phyloP scores from a whole-genome alignment of 2,797 vertebrate species.

The Cirrhinus molitorella region DNA sequence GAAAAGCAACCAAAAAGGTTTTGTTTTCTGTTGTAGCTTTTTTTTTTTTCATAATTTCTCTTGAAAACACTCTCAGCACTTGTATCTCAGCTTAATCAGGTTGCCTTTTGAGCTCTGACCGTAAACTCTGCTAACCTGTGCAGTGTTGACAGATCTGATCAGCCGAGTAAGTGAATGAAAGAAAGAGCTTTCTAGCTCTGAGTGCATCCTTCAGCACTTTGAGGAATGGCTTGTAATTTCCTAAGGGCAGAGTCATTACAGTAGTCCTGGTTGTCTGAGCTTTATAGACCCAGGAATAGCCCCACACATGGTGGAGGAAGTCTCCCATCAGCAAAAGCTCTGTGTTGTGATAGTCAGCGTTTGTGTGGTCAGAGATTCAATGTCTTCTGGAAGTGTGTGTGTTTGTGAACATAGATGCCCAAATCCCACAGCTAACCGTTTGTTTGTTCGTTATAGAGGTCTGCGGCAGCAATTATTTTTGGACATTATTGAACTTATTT shows the following conservation, averaged over 20 bases:
- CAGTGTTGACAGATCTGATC: slow-evolving; percentile 1
- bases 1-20: neutral
- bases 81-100: neutral
- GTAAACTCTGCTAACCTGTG: neutral
- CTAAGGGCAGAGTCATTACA: slow-evolving; percentile 33
- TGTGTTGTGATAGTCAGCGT: slow-evolving; percentile 38
- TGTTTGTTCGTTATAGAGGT: neutral
- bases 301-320: slow-evolving; percentile 11
- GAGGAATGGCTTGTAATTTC: slow-evolving; percentile 42
- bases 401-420: neutral
- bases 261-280: slow-evolving; percentile 2
- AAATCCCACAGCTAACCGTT: slow-evolving; percentile 2
- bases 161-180: neutral
- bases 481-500: neutral
- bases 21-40: neutral
- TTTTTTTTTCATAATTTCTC: neutral
- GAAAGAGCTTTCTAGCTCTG: neutral
- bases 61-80: neutral
- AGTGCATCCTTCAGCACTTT: slow-evolving; percentile 46
- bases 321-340: slow-evolving; percentile 45
- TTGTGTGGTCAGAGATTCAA: slow-evolving; percentile 28
- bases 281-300: slow-evolving; percentile 41
- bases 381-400: slow-evolving; percentile 13
- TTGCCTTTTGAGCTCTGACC: neutral
- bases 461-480: neutral